These are phyloP conservation scores for Triplophysa siluroides DNA, from an alignment of 2,113 vertebrate species.

Conservation along the genomic window DNA sequence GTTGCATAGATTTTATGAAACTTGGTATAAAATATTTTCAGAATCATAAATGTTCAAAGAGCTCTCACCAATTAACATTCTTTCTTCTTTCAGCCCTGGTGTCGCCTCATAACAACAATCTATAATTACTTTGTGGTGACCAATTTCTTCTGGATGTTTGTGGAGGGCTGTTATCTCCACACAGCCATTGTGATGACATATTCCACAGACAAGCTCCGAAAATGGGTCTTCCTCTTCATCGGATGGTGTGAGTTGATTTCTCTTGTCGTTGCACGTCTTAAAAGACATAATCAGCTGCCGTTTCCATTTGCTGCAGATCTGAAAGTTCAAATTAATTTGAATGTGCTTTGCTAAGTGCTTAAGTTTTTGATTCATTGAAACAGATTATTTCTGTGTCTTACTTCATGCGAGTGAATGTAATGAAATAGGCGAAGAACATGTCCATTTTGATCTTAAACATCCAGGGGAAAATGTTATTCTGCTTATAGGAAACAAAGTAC, in stretches of 20 bases:
- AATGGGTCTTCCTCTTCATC: conserved; percentile 97
- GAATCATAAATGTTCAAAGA: background rate
- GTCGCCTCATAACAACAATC: conserved; percentile 90
- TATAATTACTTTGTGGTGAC: conserved; percentile 99
- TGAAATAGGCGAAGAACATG: too few relatives aligned
- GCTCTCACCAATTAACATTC: conserved; percentile 3
- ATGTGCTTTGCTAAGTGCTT: background rate
- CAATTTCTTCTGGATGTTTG: conserved; percentile 99
- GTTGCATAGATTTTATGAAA: background rate
- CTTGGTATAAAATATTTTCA: background rate
- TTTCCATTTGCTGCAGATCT: background rate
- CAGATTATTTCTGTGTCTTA: background rate
- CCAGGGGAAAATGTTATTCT: too few relatives aligned
- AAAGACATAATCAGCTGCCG: background rate
- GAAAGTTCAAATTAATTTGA: background rate
- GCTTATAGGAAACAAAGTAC: too few relatives aligned
- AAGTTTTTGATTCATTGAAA: background rate
- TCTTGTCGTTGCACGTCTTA: background rate
- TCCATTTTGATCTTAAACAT: too few relatives aligned
- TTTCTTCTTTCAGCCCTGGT: conserved; percentile 83
- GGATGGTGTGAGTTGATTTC: conserved; percentile 91
- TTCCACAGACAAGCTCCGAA: conserved; percentile 91
- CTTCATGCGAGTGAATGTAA: background rate
- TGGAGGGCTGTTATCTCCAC: conserved; percentile 97
- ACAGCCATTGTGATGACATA: conserved; percentile 98